Conservation (phyloP, 2,797 vertebrate species). For the Poecile montanus region DNA sequence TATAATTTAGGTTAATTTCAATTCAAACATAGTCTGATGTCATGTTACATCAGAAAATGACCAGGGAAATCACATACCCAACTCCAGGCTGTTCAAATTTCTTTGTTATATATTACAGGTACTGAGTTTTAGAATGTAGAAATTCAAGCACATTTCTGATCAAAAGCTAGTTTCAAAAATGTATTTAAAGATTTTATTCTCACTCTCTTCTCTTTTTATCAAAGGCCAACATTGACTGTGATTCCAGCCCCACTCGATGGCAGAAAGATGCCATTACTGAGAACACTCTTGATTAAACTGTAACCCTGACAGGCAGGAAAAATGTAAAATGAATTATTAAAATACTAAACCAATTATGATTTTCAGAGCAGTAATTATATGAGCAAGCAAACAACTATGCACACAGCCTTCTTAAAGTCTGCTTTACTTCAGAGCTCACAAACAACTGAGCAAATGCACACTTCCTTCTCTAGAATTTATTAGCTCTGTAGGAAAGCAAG, state of each 20-base stretch:
- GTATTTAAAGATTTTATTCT: slow-evolving; percentile 22
- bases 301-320: slow-evolving; percentile 46
- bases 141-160: not conserved
- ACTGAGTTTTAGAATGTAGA: not conserved
- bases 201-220: slow-evolving; percentile 12
- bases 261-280: slow-evolving; percentile 53
- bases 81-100: not conserved
- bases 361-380: slow-evolving; percentile 42
- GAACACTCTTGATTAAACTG: slow-evolving; percentile 27
- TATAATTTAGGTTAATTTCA: not conserved
- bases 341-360: slow-evolving; percentile 39
- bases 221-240: slow-evolving; percentile 40
- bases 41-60: not conserved
- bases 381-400: slow-evolving; percentile 21
- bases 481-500: not conserved
- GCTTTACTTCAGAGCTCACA: slow-evolving; percentile 7
- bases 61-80: not conserved
- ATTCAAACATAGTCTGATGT: not conserved
- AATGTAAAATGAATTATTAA: slow-evolving; percentile 56
- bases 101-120: not conserved
- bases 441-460: slow-evolving; percentile 6
- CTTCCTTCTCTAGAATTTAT: not conserved
- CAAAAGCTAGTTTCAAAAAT: not conserved
- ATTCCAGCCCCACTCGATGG: slow-evolving; percentile 54
- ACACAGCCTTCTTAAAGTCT: not conserved